phyloP scores from a whole-genome alignment of 2,888 invertebrate species.

The Lithophane ornitopus region DNA sequence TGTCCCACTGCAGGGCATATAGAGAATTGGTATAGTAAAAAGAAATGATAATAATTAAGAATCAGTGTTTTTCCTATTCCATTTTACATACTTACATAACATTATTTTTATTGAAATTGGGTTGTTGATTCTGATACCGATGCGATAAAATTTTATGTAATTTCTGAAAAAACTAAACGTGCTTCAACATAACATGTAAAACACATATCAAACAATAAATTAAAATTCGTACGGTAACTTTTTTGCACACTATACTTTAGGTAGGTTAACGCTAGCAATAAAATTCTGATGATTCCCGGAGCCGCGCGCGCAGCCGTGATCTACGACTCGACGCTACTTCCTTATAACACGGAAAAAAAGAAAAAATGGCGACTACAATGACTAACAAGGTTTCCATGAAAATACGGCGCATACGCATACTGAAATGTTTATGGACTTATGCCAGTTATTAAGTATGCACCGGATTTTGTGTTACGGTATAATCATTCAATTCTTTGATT shows the following conservation, averaged over 20 bases:
- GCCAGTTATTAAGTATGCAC: slow-evolving; percentile 26
- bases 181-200: neutral
- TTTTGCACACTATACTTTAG: slow-evolving; percentile 62
- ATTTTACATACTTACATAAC: neutral
- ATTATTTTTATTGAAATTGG: neutral
- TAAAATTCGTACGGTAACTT: neutral
- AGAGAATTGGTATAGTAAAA: neutral
- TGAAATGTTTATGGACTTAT: slow-evolving; percentile 54
- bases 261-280: slow-evolving; percentile 66
- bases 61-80: neutral
- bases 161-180: neutral
- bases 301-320: slow-evolving; percentile 66
- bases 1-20: neutral
- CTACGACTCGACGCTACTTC: slow-evolving; percentile 74
- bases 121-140: neutral
- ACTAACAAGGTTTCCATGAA: slow-evolving; percentile 78
- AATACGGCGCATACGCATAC: slow-evolving; percentile 64
- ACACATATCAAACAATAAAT: slow-evolving; percentile 3
- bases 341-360: slow-evolving; percentile 77
- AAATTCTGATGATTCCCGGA: slow-evolving; percentile 72
- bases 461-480: slow-evolving; percentile 14
- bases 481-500: slow-evolving; percentile 2
- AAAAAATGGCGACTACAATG: slow-evolving; percentile 74
- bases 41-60: neutral
- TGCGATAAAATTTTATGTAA: neutral